These are phyloP conservation scores for Cephus sareptanus DNA, from an alignment of 2,888 invertebrate species.

Conservation along the genomic window DNA sequence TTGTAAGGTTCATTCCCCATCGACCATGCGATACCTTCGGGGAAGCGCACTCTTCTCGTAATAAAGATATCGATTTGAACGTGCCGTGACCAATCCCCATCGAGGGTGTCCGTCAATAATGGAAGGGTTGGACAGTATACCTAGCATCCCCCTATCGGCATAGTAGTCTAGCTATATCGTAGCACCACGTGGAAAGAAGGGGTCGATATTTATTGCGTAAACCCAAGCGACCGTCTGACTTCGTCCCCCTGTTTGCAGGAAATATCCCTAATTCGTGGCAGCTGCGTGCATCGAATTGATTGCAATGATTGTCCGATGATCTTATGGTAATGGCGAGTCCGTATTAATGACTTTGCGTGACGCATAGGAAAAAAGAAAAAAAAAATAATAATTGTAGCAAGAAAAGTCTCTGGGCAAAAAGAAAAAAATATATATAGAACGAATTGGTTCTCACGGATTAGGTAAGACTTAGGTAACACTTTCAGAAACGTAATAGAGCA, in stretches of 20 bases:
- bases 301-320: not conserved
- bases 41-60: conserved; percentile 22
- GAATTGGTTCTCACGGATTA: not conserved
- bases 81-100: conserved; percentile 50
- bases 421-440: not conserved
- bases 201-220: conserved; percentile 24
- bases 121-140: conserved; percentile 42
- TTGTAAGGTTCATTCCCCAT: not conserved
- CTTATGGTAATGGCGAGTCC: not conserved
- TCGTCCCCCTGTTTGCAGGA: not conserved
- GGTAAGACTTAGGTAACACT: not conserved
- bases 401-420: not conserved
- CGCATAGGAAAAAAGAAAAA: not conserved
- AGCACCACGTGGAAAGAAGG: conserved; percentile 16
- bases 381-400: too few species aligned
- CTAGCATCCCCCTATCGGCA: not conserved
- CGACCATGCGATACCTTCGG: not conserved
- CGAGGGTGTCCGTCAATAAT: conserved; percentile 28
- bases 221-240: conserved; percentile 4
- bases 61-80: conserved; percentile 50
- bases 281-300: not conserved
- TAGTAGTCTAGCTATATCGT: not conserved
- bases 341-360: not conserved
- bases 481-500: not conserved
- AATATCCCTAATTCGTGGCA: not conserved